phyloP scores from a whole-genome alignment of 2,888 invertebrate genomes.

The Auanema freiburgensis region DNA sequence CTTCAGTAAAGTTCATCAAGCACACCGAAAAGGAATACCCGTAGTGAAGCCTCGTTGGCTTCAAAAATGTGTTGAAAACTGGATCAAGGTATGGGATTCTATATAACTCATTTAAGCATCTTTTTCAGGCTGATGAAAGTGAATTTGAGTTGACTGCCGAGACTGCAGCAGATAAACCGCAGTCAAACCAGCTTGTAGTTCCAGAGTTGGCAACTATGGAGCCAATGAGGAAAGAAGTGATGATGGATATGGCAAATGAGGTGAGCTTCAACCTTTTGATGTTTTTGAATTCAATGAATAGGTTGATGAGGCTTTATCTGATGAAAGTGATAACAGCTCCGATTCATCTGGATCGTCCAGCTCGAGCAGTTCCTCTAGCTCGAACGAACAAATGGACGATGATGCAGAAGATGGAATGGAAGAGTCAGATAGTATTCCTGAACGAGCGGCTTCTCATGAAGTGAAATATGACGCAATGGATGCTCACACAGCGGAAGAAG shows the following conservation, averaged over 20 bases:
- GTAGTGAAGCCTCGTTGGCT: slow-evolving; percentile 56
- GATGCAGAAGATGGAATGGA: slow-evolving; percentile 27
- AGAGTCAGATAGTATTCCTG: slow-evolving; percentile 12
- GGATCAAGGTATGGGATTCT: slow-evolving; percentile 42
- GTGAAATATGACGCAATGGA: slow-evolving; percentile 6
- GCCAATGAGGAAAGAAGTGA: slow-evolving; percentile 34
- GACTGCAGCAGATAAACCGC: slow-evolving; percentile 23
- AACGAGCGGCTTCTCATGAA: neutral
- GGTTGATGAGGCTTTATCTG: slow-evolving; percentile 48
- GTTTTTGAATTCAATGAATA: slow-evolving; percentile 2
- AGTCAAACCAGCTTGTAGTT: slow-evolving; percentile 26
- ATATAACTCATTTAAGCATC: neutral
- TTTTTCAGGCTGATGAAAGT: slow-evolving; percentile 30
- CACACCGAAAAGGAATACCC: slow-evolving; percentile 39
- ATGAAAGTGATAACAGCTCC: slow-evolving; percentile 43
- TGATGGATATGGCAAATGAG: slow-evolving; percentile 50
- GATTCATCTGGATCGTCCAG: neutral
- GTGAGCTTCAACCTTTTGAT: slow-evolving; percentile 20
- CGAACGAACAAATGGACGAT: slow-evolving; percentile 25
- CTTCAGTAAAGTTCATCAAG: slow-evolving; percentile 55
- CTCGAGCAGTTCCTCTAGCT: no score
- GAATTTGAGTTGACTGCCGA: slow-evolving; percentile 37
- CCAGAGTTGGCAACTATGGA: slow-evolving; percentile 36
- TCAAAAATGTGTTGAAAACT: slow-evolving; percentile 49
- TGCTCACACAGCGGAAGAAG: slow-evolving; percentile 9